Base-by-base conservation (phyloP, 2,113 vertebrate genomes). In the Corapipo altera region DNA sequence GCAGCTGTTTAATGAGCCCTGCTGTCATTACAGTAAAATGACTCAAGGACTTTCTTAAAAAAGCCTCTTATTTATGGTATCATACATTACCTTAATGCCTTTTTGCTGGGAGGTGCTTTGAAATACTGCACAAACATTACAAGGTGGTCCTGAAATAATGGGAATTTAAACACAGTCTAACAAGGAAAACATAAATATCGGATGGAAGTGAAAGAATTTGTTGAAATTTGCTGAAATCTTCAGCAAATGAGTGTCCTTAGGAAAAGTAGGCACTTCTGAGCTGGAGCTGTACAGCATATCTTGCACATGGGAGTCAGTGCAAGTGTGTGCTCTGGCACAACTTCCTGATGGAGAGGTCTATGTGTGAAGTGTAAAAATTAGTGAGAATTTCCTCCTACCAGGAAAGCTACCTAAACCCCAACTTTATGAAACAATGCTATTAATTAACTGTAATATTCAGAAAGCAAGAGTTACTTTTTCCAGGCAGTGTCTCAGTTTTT, bases 1-100 rank as follows among this genome's bases (percentile, higher is more conserved):
- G 93, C 93, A 93, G 93, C 92, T 96, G 92, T 85, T 94, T 91
- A 95, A 97, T 96, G 94, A 96, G 76, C 87, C 92, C 91, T 96
- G 81, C 82, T 95, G 89, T 91, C 95, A 93, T 94, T 94, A 85
- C 69, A 91, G 92, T 59, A 72, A 94, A 94, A 95, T 58, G 51
- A 87, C 78, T 95, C 95, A 37, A 95, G 87, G 91, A 96, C 88
- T 94, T 92, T 8, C 88, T 80, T 83, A 32, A 96, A 95, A 96
- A 94, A 90, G 64, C 67, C 44, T 91, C 72, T 90, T 95, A 91
- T 96, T 96, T 96, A 94, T 86, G 88, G 87, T 70, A 71, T 55
- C 95, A 91, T 67, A 86, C 80, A 93, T 92, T 88, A 94, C 84
- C 89, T 93, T 87, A 43, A 91, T 77, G 82, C 44, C 78, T 58